phyloP scores from a whole-genome alignment of 2,113 vertebrate species.

The Vulpes vulpes region DNA sequence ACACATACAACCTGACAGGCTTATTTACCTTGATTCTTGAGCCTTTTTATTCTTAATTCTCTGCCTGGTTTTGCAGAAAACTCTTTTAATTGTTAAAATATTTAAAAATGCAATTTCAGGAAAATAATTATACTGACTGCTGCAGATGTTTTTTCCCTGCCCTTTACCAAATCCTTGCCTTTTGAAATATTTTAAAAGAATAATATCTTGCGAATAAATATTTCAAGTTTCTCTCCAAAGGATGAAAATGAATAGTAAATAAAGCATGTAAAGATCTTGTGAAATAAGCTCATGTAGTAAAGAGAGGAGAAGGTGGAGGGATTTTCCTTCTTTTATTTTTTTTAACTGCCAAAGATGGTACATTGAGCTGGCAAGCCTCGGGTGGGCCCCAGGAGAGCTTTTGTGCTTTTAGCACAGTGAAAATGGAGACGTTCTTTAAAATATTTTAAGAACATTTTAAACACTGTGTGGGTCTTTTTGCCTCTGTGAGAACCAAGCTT shows the following conservation, averaged over 20 bases:
- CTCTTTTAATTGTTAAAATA: conserved; percentile 80
- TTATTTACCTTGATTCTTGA: neutral
- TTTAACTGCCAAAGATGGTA: neutral
- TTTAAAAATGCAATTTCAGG: conserved; percentile 75
- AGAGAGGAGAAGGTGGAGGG: neutral
- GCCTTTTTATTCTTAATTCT: conserved; percentile 65
- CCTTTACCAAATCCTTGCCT: conserved; percentile 78
- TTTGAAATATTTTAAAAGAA: conserved; percentile 79
- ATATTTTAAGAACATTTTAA: conserved; percentile 43
- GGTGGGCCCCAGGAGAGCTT: conserved; percentile 7
- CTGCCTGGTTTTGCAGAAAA: conserved; percentile 68
- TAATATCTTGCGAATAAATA: conserved; percentile 83
- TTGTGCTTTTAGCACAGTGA: neutral
- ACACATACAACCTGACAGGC: neutral
- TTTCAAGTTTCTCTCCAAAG: conserved; percentile 82
- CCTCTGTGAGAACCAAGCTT: neutral
- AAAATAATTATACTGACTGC: conserved; percentile 67
- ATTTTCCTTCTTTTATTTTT: neutral
- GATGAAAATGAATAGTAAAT: conserved; percentile 86
- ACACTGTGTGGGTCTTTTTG: neutral
- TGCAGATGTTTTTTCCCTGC: conserved; percentile 70
- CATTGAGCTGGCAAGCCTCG: neutral
- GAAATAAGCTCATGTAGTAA: conserved; percentile 73
- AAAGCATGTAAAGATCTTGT: conserved; percentile 75
- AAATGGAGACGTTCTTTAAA: conserved; percentile 50